Percentiles rank a stretch among this genome's conserved stretches.
Evolutionary conservation across 2,888 invertebrate genomes (phyloP).

Genomic region (Cremastobaeus sp.): DNA sequence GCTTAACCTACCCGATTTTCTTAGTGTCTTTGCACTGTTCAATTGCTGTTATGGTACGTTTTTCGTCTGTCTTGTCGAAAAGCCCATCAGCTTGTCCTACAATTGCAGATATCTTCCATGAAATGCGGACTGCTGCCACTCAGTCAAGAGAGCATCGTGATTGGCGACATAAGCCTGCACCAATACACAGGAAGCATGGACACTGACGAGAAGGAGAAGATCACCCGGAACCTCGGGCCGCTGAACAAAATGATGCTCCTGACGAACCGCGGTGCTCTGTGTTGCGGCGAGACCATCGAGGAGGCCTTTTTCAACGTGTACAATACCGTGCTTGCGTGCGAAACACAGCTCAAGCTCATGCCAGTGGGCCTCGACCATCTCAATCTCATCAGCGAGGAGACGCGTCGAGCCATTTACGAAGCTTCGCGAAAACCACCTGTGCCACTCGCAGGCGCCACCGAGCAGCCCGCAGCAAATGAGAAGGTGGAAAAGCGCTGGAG

Average conservation of each 20-base stretch:
- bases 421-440: conserved; percentile 85
- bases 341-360: conserved; percentile 91
- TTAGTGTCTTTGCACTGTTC: too few species aligned
- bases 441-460: conserved; percentile 64
- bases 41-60: too few species aligned
- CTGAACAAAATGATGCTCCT: conserved; percentile 93
- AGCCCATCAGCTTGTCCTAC: too few species aligned
- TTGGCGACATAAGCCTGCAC: conserved; percentile 92
- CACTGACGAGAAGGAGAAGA: conserved; percentile 92
- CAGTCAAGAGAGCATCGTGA: conserved; percentile 93
- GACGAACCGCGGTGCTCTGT: conserved; percentile 92
- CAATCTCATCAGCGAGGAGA: conserved; percentile 86
- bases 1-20: too few species aligned
- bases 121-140: conserved; percentile 94
- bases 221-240: conserved; percentile 95
- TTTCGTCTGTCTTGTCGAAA: too few species aligned
- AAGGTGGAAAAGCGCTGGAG: conserved; percentile 86
- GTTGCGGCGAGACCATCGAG: conserved; percentile 97
- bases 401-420: conserved; percentile 86
- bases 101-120: conserved; percentile 87
- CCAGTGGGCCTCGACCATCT: conserved; percentile 90
- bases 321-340: conserved; percentile 90
- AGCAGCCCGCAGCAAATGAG: conserved; percentile 74
- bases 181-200: conserved; percentile 87
- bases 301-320: conserved; percentile 94